Evolutionary conservation across 2,113 vertebrate genomes (phyloP).

Genomic region (Percopsis transmontana): DNA sequence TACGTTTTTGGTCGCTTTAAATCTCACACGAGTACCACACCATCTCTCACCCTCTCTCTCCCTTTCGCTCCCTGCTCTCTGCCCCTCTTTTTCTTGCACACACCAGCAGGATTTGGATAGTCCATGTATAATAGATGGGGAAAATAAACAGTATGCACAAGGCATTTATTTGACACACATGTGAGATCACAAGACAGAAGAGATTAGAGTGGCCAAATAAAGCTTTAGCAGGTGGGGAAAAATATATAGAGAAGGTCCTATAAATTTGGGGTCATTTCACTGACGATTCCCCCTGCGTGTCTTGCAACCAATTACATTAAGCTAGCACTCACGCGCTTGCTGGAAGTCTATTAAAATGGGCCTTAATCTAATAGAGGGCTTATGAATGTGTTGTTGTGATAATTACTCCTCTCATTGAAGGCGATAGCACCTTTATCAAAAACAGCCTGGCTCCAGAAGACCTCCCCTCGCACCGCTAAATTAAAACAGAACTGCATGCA

Average conservation of each 20-base stretch:
- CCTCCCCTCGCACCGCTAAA: slow-evolving; percentile 52
- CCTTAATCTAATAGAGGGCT: slow-evolving; percentile 68
- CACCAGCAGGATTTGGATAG: slow-evolving; percentile 71
- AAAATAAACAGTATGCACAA: slow-evolving; percentile 68
- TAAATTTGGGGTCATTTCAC: slow-evolving; percentile 56
- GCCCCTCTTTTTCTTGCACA: slow-evolving; percentile 59
- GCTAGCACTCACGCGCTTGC: slow-evolving; percentile 51
- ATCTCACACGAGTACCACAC: slow-evolving; percentile 30
- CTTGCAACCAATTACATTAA: slow-evolving; percentile 71
- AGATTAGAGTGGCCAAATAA: slow-evolving; percentile 71
- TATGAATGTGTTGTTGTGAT: slow-evolving; percentile 68
- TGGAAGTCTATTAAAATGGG: slow-evolving; percentile 68
- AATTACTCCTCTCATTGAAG: slow-evolving; percentile 71
- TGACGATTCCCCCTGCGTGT: slow-evolving; percentile 38
- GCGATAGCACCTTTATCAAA: slow-evolving; percentile 72
- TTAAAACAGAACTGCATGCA: slow-evolving; percentile 53
- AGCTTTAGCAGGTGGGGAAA: slow-evolving; percentile 37
- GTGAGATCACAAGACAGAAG: slow-evolving; percentile 68
- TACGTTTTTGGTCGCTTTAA: neutral
- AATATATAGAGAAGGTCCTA: slow-evolving; percentile 25
- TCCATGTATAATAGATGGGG: slow-evolving; percentile 76
- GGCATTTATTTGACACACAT: slow-evolving; percentile 73
- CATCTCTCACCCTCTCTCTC: slow-evolving; percentile 10
- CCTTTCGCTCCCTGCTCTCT: slow-evolving; percentile 11
- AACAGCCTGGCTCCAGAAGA: slow-evolving; percentile 37